Conservation (phyloP, 2,888 invertebrate species). For the Lacanobia oleracea region DNA sequence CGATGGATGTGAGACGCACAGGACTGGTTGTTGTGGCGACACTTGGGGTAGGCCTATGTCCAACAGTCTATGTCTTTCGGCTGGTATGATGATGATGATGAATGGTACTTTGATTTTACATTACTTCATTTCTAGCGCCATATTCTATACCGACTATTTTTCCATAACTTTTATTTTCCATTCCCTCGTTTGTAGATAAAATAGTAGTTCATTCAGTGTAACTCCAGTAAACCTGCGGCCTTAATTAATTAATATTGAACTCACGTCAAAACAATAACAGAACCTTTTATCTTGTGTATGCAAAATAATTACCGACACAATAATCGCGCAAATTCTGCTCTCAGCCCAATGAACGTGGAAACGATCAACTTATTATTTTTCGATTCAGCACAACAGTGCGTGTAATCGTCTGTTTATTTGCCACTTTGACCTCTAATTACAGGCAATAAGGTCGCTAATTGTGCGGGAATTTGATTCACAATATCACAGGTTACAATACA, state of each 20-base stretch:
- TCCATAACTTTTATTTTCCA: background rate
- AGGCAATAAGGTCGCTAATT: slow-evolving; percentile 58
- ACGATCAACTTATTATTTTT: slow-evolving; percentile 72
- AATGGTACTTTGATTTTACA: no score
- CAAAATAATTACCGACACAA: slow-evolving; percentile 63
- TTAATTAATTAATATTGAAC: slow-evolving; percentile 6
- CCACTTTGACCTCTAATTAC: slow-evolving; percentile 55
- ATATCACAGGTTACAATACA: slow-evolving; percentile 63
- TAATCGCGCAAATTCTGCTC: slow-evolving; percentile 55
- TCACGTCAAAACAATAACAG: slow-evolving; percentile 42
- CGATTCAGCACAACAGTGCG: slow-evolving; percentile 67
- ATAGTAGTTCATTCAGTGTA: background rate
- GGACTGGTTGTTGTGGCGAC: no score
- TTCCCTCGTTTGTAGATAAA: background rate
- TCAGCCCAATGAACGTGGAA: slow-evolving; percentile 64
- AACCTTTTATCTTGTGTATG: slow-evolving; percentile 54
- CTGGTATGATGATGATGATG: no score
- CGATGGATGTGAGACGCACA: no score
- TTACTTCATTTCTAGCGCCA: no score
- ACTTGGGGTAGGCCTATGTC: no score
- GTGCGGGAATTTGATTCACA: slow-evolving; percentile 43
- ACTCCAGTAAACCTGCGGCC: background rate
- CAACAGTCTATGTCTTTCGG: no score
- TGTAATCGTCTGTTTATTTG: slow-evolving; percentile 59
- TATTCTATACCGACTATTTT: no score